These are phyloP conservation scores for Cosmopolites sordidus DNA, from an alignment of 2,888 invertebrate species.

Conservation along the genomic window DNA sequence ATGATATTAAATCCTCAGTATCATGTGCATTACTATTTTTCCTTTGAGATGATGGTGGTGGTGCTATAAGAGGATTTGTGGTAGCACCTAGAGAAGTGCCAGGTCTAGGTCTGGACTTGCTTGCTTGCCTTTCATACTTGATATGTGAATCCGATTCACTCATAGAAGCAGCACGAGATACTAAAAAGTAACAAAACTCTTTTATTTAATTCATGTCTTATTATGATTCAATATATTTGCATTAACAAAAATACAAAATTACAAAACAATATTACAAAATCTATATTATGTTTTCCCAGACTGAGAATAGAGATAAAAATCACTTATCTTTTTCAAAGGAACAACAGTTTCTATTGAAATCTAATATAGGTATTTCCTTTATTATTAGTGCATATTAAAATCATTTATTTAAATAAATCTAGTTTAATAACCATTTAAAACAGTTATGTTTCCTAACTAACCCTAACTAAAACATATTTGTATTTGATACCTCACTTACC, in stretches of 20 bases:
- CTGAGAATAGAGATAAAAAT: no score
- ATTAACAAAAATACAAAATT: no score
- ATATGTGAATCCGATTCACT: constrained; percentile 42
- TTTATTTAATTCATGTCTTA: no score
- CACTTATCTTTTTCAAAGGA: no score
- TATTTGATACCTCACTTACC: constrained; percentile 14
- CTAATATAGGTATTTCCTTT: no score
- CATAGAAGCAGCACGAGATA: constrained; percentile 44
- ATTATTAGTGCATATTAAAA: no score
- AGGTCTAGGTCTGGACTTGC: constrained; percentile 57
- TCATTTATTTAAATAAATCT: no score
- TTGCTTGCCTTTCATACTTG: constrained; percentile 46
- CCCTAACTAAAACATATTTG: no score
- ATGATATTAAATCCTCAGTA: constrained; percentile 66
- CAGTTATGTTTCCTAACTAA: background rate
- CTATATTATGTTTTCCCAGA: no score
- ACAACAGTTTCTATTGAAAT: no score
- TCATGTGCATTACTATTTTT: constrained; percentile 46
- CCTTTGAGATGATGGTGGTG: constrained; percentile 45
- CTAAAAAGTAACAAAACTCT: constrained; percentile 39
- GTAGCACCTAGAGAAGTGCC: constrained; percentile 52
- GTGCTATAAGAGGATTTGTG: constrained; percentile 49
- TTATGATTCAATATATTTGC: no score
- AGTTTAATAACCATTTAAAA: background rate
- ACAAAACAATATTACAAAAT: no score